A percentile compares a stretch with the other conserved stretches of the same genome.
Evolutionary conservation across 35 echinoderm and acorn worm species (phyloP).

Genomic region (Ptychodera flava): DNA sequence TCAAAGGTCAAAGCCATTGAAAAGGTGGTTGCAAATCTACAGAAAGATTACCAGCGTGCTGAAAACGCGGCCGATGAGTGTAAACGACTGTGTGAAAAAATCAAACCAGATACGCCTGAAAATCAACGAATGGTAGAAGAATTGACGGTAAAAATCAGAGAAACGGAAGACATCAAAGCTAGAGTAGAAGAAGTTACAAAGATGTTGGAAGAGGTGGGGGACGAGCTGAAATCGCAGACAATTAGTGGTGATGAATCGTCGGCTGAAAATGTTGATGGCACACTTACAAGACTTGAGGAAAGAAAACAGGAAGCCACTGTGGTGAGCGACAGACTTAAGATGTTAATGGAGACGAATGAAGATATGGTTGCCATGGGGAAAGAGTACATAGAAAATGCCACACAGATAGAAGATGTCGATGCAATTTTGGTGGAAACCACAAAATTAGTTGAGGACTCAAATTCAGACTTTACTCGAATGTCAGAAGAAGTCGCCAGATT

Average conservation of each 20-base stretch:
- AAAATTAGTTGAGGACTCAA: background rate
- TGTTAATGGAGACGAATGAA: background rate
- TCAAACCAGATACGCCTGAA: background rate
- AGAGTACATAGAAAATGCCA: background rate
- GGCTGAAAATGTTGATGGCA: background rate
- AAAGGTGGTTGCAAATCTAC: background rate
- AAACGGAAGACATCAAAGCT: background rate
- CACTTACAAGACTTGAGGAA: background rate
- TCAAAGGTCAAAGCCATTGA: background rate
- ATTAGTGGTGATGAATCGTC: background rate
- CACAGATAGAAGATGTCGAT: background rate
- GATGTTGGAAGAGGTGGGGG: background rate
- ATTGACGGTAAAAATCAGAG: background rate
- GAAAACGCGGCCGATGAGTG: background rate
- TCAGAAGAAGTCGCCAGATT: background rate
- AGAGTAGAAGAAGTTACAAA: background rate
- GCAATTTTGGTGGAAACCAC: background rate
- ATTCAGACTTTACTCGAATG: background rate
- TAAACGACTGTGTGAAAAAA: background rate
- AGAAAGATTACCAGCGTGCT: background rate
- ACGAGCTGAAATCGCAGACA: background rate
- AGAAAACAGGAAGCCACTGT: background rate
- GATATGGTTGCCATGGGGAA: background rate
- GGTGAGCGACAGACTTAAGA: background rate
- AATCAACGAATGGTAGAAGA: background rate